phyloP scores from a whole-genome alignment of 2,888 invertebrate genomes.

The Polylopha cassiicola region DNA sequence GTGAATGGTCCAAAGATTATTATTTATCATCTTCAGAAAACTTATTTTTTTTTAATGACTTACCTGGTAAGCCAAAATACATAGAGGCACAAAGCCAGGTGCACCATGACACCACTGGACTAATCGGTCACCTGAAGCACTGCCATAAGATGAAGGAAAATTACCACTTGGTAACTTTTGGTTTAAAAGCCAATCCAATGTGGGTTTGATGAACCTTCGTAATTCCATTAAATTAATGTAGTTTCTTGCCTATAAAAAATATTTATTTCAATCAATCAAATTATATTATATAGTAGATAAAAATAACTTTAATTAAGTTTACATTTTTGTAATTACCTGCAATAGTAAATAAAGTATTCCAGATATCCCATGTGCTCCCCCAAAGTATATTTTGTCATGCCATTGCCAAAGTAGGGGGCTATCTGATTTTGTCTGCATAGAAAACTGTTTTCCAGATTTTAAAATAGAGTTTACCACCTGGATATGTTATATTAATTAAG shows the following conservation, averaged over 20 bases:
- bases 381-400: conserved; percentile 91
- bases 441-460: conserved; percentile 79
- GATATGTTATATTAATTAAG: no score
- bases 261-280: background rate
- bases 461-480: conserved; percentile 81
- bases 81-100: conserved; percentile 88
- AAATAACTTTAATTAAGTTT: no score
- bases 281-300: background rate
- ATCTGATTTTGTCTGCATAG: conserved; percentile 69
- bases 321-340: no score
- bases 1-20: no score
- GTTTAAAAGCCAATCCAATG: conserved; percentile 79
- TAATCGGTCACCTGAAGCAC: conserved; percentile 81
- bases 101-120: conserved; percentile 98
- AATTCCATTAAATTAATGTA: conserved; percentile 78
- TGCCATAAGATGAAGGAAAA: conserved; percentile 87
- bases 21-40: no score
- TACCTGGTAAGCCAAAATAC: conserved; percentile 82
- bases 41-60: background rate
- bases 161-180: conserved; percentile 80
- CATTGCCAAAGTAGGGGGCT: conserved; percentile 89
- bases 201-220: conserved; percentile 77
- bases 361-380: conserved; percentile 92
- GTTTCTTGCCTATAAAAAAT: conserved; percentile 62
- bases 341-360: conserved; percentile 91